Evolutionary conservation across 1,140 invertebrate genomes (phyloP), one percentile per base, ranked within the genome.

Genomic region (Drosophila lowei): DNA sequence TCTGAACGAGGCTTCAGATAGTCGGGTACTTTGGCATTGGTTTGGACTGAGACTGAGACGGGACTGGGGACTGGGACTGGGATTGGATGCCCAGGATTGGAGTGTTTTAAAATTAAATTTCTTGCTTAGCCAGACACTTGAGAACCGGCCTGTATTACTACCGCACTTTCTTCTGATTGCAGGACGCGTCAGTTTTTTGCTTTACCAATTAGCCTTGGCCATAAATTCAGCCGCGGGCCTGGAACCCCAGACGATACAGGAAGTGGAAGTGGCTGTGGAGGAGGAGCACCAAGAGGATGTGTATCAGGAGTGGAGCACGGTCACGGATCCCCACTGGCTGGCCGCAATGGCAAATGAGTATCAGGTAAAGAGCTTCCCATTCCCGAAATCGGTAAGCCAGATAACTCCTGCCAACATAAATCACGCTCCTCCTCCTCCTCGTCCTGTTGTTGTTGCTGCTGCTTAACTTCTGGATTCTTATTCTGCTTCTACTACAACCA

Each of bases 181-280:
- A 86, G 83, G 47, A 61, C 83, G 74, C 65, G 67, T 63, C 70
- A 68, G 63, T 76, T 86, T 86, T 88, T 66, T 86, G 66, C 74
- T 86, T 61, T 81, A 86, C 78, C 83, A 86, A 86, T 86, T 86
- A 86, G 83, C 83, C 50, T 53, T 47, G 75, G 83, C 83, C 78
- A 86, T 86, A 86, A 86, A 86, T 86, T 81, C 83, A 65, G 64
- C 54, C 41, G 63, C 68, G 61, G 67, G 61, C 49, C 63, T 60
- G 56, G 47, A 55, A 34, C 11, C 23, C 48, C 50, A 62, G 52
- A 23, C 23, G 47, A 11, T 67, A 18, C 65, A 67, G 61, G 71
- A 72, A 53, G 21, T 49, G n/a, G 66, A 65, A 16, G 43, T 62
- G 64, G 65, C 67, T 16, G 52, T 84, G 11, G 41, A 63, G 25